Evolutionary conservation across 1,140 invertebrate species (phyloP).

Genomic region (Drosophila pandora): DNA sequence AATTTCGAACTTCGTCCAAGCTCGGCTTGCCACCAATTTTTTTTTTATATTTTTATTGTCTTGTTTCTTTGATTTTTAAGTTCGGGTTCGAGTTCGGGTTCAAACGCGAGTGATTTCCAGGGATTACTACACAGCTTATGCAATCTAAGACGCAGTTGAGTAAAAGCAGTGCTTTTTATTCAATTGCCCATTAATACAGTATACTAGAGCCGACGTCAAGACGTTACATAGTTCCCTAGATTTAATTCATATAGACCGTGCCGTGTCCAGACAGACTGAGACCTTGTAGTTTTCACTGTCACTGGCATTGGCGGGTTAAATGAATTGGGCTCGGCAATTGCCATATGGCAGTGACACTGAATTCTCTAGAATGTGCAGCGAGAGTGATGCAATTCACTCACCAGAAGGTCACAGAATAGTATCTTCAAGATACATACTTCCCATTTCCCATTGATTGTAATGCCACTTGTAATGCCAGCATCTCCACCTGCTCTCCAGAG

Average conservation of each 20-base stretch:
- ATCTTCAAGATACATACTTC: not conserved
- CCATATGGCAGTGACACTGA: slow-evolving; percentile 36
- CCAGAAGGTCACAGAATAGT: slow-evolving; percentile 1
- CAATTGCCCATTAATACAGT: slow-evolving; percentile 19
- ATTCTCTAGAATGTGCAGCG: slow-evolving; percentile 19
- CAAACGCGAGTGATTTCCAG: slow-evolving; percentile 13
- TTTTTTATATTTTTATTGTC: not conserved
- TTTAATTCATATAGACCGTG: slow-evolving; percentile 7
- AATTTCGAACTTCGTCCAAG: slow-evolving; percentile 4
- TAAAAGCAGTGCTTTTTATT: slow-evolving; percentile 14
- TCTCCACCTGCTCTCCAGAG: no score
- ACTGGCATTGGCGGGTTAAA: slow-evolving; percentile 50
- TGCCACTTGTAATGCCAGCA: no score
- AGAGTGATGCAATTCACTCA: slow-evolving; percentile 32
- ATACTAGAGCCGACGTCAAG: slow-evolving; percentile 1
- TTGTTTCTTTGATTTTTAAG: not conserved
- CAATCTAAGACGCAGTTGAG: slow-evolving; percentile 74
- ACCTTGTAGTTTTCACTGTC: slow-evolving; percentile 68
- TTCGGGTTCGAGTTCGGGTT: slow-evolving; percentile 34
- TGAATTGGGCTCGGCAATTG: slow-evolving; percentile 51
- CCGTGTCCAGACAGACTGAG: slow-evolving; percentile 41
- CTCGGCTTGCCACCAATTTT: slow-evolving; percentile 2
- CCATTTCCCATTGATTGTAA: no score
- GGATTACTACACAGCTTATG: slow-evolving; percentile 55
- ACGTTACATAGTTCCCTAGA: slow-evolving; percentile 1